Evolutionary conservation across 2,113 vertebrate genomes (phyloP).

Genomic region (Dicaeum eximium): DNA sequence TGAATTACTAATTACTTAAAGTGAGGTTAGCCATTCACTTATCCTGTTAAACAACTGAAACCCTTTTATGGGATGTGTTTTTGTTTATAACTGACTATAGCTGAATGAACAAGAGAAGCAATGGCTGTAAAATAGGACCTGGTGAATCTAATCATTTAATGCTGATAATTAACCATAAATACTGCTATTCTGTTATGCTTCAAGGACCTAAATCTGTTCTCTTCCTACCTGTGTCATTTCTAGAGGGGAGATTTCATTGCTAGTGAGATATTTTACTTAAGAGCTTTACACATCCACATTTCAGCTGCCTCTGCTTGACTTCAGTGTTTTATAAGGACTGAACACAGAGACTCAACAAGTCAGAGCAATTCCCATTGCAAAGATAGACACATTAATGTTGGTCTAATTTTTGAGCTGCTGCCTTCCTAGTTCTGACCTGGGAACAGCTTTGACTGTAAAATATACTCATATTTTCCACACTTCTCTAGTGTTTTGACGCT

Average conservation of each 20-base stretch:
- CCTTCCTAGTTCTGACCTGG: neutral
- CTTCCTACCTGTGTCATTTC: neutral
- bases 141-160: neutral
- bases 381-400: neutral
- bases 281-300: neutral
- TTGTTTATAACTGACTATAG: neutral
- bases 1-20: constrained; percentile 9
- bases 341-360: neutral
- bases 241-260: neutral
- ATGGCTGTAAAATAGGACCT: neutral
- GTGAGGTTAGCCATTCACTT: neutral
- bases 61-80: neutral
- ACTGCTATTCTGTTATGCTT: neutral
- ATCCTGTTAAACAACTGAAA: constrained; percentile 22
- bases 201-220: neutral
- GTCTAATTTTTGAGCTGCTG: neutral
- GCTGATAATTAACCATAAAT: neutral
- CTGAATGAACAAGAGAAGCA: neutral
- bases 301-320: neutral
- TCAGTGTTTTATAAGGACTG: neutral
- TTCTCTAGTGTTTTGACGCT: neutral
- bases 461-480: neutral
- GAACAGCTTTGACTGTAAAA: neutral
- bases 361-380: neutral
- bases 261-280: neutral